A percentile compares a stretch with the other conserved stretches of the same genome.
Conservation (phyloP, 2,888 invertebrate genomes). For the Drosophila picticornis region DNA sequence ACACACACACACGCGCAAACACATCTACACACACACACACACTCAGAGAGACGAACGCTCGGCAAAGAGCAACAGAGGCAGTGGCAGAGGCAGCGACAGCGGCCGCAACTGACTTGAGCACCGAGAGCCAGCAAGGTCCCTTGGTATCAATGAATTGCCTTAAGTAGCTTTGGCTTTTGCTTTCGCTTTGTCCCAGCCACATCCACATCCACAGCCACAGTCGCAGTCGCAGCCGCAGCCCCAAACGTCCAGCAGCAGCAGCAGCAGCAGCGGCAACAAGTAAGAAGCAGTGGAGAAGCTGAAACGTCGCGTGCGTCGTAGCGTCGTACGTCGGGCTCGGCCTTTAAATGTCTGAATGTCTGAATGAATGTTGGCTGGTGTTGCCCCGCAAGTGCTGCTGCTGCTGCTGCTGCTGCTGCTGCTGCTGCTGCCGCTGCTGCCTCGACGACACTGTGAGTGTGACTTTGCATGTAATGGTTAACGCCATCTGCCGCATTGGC, state of each 20-base stretch:
- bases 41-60: constrained; percentile 11
- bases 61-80: constrained; percentile 8
- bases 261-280: constrained; percentile 47
- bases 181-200: constrained; percentile 12
- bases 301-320: constrained; percentile 11
- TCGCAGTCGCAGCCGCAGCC: constrained; percentile 6
- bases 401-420: constrained; percentile 15
- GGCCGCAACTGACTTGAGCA: constrained; percentile 3
- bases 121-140: constrained; percentile 16
- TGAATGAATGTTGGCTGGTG: constrained; percentile 53
- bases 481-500: constrained; percentile 65
- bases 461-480: constrained; percentile 79
- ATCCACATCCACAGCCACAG: constrained; percentile 6
- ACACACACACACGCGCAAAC: constrained; percentile 25
- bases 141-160: constrained; percentile 69
- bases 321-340: constrained; percentile 13
- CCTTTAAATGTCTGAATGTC: constrained; percentile 37
- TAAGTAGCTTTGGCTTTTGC: constrained; percentile 25
- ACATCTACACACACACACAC: constrained; percentile 12
- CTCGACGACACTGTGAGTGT: constrained; percentile 58
- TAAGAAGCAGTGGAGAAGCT: constrained; percentile 17
- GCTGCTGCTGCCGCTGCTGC: constrained; percentile 20
- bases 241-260: constrained; percentile 36
- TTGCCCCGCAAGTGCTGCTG: constrained; percentile 21
- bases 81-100: constrained; percentile 5